Conservation (phyloP, 2,113 vertebrate genomes). For the Accipiter virgatus region DNA sequence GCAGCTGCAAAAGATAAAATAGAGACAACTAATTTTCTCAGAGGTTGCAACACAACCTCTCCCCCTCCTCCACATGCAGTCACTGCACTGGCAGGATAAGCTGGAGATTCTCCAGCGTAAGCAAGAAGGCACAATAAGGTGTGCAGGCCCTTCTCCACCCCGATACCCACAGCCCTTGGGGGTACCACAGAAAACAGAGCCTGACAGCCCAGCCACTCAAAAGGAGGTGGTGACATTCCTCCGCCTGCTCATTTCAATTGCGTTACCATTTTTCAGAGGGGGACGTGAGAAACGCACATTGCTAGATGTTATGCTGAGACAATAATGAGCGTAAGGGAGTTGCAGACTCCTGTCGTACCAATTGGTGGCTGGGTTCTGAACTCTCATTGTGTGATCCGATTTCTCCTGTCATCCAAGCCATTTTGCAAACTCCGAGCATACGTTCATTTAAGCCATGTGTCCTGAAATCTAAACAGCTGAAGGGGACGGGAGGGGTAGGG, state of each 20-base stretch:
- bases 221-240: conserved; percentile 14
- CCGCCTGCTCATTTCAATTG: not conserved
- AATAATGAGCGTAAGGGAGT: not conserved
- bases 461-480: conserved; percentile 54
- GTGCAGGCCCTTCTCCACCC: conserved; percentile 15
- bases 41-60: conserved; percentile 64
- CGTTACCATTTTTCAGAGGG: not conserved
- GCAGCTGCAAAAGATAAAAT: conserved; percentile 72
- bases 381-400: conserved; percentile 50
- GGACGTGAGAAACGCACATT: not conserved
- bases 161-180: conserved; percentile 1
- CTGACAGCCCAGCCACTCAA: not conserved
- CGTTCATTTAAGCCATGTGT: conserved; percentile 39
- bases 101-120: conserved; percentile 61
- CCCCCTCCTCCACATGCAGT: conserved; percentile 54
- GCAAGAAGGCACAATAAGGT: conserved; percentile 54
- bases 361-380: conserved; percentile 48
- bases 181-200: not conserved
- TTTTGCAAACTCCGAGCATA: conserved; percentile 25
- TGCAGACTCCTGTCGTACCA: conserved; percentile 26
- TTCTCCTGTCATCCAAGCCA: conserved; percentile 34
- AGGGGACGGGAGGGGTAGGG: not conserved
- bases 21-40: conserved; percentile 67
- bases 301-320: not conserved
- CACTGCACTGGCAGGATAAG: conserved; percentile 60